phyloP scores from a whole-genome alignment of 1,140 invertebrate species.

The Lamellibrachia luymesi region DNA sequence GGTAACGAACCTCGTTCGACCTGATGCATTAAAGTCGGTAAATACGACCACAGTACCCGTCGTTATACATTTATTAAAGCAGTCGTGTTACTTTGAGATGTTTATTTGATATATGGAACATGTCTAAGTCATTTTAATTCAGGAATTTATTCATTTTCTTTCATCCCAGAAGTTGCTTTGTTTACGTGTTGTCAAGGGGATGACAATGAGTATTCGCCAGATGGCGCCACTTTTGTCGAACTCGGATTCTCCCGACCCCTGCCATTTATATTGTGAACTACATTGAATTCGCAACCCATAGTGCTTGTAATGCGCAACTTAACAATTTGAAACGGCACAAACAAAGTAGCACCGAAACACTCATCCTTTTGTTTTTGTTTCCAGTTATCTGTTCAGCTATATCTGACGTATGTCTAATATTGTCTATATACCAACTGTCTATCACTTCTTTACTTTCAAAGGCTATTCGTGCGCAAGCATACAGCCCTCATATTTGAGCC shows the following conservation, averaged over 20 bases:
- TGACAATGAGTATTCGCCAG: neutral
- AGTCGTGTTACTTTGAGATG: neutral
- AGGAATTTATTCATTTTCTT: neutral
- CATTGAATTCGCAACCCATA: neutral
- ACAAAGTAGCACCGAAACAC: too few species aligned
- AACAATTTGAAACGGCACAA: too few species aligned
- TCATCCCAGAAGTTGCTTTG: neutral
- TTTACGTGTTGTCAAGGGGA: neutral
- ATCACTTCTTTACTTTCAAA: too few species aligned
- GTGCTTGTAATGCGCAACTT: too few species aligned
- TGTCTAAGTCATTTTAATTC: constrained; percentile 1
- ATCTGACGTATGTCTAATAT: too few species aligned
- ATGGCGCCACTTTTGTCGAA: neutral
- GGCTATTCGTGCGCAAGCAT: too few species aligned
- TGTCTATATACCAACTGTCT: too few species aligned
- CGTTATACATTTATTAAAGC: neutral
- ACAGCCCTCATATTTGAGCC: too few species aligned
- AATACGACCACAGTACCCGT: neutral
- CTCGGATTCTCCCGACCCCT: neutral
- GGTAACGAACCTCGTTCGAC: neutral
- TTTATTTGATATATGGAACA: neutral
- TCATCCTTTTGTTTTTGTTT: too few species aligned
- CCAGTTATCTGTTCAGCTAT: too few species aligned
- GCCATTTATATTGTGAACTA: neutral
- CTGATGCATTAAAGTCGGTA: neutral